Evolutionary conservation across 2,888 invertebrate species (phyloP).

Genomic region (Sphecodes monilicornis): DNA sequence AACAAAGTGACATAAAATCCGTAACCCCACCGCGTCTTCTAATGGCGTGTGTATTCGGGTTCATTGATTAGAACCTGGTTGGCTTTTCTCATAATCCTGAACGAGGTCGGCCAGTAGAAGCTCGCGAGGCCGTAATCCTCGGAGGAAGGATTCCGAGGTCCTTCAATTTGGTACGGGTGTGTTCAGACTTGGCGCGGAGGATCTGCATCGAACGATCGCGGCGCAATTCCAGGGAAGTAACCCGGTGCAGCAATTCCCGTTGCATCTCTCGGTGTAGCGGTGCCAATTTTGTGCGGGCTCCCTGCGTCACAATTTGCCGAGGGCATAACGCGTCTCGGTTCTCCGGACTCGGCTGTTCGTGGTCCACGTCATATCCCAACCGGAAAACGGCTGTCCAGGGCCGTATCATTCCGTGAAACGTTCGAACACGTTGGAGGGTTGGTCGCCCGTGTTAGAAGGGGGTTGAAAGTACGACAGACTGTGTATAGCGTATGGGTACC

Average conservation of each 20-base stretch:
- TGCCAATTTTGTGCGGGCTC: constrained; percentile 53
- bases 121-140: not conserved
- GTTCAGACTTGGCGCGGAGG: not conserved
- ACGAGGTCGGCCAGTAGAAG: not conserved
- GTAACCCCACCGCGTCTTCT: not conserved
- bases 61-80: not conserved
- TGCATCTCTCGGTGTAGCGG: constrained; percentile 14
- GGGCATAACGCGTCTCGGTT: constrained; percentile 22
- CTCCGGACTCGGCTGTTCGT: not conserved
- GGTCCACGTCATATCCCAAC: constrained; percentile 48
- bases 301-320: constrained; percentile 41
- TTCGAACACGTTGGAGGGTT: constrained; percentile 59
- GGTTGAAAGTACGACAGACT: not conserved
- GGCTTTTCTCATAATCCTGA: not conserved
- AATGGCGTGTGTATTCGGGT: not conserved
- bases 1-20: not conserved
- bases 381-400: constrained; percentile 64
- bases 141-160: constrained; percentile 14
- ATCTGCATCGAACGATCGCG: constrained; percentile 40
- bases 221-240: constrained; percentile 45
- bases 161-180: constrained; percentile 3
- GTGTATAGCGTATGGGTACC: constrained; percentile 41
- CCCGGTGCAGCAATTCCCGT: constrained; percentile 37
- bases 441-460: not conserved
- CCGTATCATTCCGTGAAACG: constrained; percentile 51